A percentile compares a stretch with the other conserved stretches of the same genome.
phyloP scores from a whole-genome alignment of 2,888 invertebrate genomes.

The Hemicrepidius hirtus region DNA sequence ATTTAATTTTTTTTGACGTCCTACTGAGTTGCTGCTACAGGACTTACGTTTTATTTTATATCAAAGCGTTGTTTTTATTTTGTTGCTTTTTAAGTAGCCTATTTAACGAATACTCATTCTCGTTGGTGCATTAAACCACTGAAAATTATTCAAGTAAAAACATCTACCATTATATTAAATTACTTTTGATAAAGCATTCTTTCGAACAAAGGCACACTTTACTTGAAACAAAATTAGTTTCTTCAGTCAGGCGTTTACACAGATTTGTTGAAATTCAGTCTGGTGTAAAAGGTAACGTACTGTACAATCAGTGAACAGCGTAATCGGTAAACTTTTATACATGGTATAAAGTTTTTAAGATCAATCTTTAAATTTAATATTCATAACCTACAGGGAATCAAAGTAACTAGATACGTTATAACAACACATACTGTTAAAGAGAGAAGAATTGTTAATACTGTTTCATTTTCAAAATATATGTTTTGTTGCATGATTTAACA shows the following conservation, averaged over 20 bases:
- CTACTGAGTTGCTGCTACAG: too few species aligned
- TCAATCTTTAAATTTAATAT: too few species aligned
- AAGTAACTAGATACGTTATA: too few species aligned
- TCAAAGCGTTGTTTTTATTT: not conserved
- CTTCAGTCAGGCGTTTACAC: slow-evolving; percentile 43
- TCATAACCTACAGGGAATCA: too few species aligned
- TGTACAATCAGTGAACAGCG: slow-evolving; percentile 24
- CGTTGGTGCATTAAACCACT: slow-evolving; percentile 33
- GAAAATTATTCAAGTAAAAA: slow-evolving; percentile 36
- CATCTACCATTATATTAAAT: slow-evolving; percentile 33
- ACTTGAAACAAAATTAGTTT: slow-evolving; percentile 44
- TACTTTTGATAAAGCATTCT: slow-evolving; percentile 24
- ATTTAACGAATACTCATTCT: not conserved
- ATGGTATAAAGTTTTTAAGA: not conserved
- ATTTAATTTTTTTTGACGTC: slow-evolving; percentile 10
- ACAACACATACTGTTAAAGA: too few species aligned
- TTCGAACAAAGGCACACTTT: slow-evolving; percentile 35
- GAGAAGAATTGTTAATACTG: too few species aligned
- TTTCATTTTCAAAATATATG: too few species aligned
- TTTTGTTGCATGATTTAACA: too few species aligned
- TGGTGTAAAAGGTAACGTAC: slow-evolving; percentile 36
- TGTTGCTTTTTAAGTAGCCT: not conserved
- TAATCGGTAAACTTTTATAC: slow-evolving; percentile 2
- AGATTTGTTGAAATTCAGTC: slow-evolving; percentile 42
- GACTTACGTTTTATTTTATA: too few species aligned